Evolutionary conservation across 2,888 invertebrate species (phyloP), one percentile per base, ranked within the genome.

Genomic region (Erebia ligea): DNA sequence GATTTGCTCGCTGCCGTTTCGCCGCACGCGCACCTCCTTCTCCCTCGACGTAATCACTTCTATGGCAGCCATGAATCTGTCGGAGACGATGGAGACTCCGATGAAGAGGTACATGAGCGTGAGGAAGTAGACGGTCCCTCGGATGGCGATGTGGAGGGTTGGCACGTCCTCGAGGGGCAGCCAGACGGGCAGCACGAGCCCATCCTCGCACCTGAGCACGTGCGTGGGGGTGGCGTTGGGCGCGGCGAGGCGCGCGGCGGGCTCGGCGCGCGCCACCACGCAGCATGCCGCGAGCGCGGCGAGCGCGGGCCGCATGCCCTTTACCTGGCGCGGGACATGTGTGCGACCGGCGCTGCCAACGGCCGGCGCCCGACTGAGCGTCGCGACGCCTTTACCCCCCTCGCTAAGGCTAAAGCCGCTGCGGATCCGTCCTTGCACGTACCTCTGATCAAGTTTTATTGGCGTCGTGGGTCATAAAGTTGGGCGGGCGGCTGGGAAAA

Each of bases 21-120:
- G 97, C 82, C 97, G 97, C 73, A 99, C 96, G 81, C 96, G 96
- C 82, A 99, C 97, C 88, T 98, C 98, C 81, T 98, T 97, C 88
- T 99, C 99, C 87, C 98, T 97, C 0, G 99, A 99, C 67, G 99
- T 99, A 87, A 99, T 99, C 78, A 98, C 99, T 94, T 99, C 99
- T 86, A 99, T 99, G 81, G 99, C 97, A 57, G 98, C 98, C 99
- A 99, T 99, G 93, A 99, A 99, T 72, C 99, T 96, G 88, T 99
- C 99, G 78, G 99, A 99, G 77, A 99, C 97, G 87, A 99, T 99
- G 79, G 99, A 99, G 61, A 99, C 99, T 70, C 99, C 99, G 85
- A 99, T 97, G 94, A 99, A 99, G 86, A 99, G 95, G 89, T 99
- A 99, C 81, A 97, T 94, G 89, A 99, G 95, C 62, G 95, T 92